Percentiles rank a stretch among this genome's conserved stretches.
These are phyloP conservation scores for Arremon aurantiirostris DNA, from an alignment of 2,797 vertebrate genomes.

Conservation along the genomic window DNA sequence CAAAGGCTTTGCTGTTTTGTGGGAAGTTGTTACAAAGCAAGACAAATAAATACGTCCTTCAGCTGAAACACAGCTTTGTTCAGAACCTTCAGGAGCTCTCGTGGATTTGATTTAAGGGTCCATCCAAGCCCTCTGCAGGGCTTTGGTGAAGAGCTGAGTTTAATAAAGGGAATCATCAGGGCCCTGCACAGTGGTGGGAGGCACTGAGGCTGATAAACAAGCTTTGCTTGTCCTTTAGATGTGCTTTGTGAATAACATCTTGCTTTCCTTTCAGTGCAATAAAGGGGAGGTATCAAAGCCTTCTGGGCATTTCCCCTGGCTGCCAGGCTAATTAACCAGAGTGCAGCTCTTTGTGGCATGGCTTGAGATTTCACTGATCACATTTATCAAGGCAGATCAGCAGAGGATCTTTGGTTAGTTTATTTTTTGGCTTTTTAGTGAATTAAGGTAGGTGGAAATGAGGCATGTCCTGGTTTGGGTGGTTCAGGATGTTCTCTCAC, in stretches of 20 bases:
- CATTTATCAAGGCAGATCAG: background rate
- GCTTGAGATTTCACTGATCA: background rate
- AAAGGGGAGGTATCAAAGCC: background rate
- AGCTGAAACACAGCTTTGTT: background rate
- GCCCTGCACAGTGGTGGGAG: background rate
- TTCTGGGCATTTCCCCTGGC: background rate
- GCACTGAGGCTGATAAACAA: background rate
- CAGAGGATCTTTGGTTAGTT: background rate
- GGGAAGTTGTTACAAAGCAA: background rate
- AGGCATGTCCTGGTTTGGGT: background rate
- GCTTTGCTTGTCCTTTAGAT: background rate
- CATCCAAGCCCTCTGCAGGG: background rate
- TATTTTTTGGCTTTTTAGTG: background rate
- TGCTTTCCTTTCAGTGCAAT: background rate
- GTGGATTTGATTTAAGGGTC: background rate
- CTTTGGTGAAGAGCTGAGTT: background rate
- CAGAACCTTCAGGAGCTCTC: background rate
- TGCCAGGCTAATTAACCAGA: conserved; percentile 5
- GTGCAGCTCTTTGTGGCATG: background rate
- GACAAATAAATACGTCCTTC: background rate
- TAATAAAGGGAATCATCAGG: background rate
- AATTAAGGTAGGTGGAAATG: background rate
- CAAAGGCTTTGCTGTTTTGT: background rate
- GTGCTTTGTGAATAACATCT: background rate
- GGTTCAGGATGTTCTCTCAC: background rate